Percentiles rank a stretch among this genome's conserved stretches.
Conservation (phyloP, 2,113 vertebrate species). For the Martes martes region DNA sequence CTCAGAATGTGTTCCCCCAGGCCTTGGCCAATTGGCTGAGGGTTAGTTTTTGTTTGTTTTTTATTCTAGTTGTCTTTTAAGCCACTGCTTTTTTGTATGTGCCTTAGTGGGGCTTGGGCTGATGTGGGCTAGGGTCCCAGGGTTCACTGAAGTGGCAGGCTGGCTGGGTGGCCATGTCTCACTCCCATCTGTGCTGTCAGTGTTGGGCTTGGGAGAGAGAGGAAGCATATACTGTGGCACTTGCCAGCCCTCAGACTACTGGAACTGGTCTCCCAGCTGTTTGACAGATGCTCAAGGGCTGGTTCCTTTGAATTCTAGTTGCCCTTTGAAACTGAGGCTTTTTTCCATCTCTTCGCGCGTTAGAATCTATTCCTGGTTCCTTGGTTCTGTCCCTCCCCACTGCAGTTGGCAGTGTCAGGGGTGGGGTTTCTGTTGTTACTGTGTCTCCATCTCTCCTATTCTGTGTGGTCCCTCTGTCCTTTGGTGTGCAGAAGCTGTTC, state of each 20-base stretch:
- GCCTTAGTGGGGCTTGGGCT: not conserved
- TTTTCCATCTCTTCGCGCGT: not conserved
- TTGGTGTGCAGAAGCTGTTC: not conserved
- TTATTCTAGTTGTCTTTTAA: not conserved
- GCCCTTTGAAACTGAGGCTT: not conserved
- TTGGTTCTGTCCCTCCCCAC: not conserved
- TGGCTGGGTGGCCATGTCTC: not conserved
- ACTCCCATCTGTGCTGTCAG: not conserved
- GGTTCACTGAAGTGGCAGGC: not conserved
- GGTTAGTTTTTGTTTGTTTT: not conserved
- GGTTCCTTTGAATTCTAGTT: not conserved
- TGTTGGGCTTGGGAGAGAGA: not conserved
- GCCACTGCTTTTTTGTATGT: not conserved
- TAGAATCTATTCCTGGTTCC: not conserved
- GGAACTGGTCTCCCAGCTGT: not conserved
- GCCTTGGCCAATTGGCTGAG: not conserved
- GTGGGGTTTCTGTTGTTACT: not conserved
- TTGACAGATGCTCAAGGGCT: not conserved
- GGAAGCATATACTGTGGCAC: not conserved
- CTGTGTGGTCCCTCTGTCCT: not conserved
- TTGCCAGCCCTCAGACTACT: not conserved
- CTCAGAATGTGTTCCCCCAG: not conserved
- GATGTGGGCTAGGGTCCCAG: not conserved
- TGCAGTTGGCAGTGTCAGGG: too few relatives aligned
- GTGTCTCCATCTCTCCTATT: not conserved